A percentile compares a stretch with the other conserved stretches of the same genome.
These are phyloP conservation scores for Reticulitermes speratus DNA, from an alignment of 1,140 invertebrate genomes.

Conservation along the genomic window DNA sequence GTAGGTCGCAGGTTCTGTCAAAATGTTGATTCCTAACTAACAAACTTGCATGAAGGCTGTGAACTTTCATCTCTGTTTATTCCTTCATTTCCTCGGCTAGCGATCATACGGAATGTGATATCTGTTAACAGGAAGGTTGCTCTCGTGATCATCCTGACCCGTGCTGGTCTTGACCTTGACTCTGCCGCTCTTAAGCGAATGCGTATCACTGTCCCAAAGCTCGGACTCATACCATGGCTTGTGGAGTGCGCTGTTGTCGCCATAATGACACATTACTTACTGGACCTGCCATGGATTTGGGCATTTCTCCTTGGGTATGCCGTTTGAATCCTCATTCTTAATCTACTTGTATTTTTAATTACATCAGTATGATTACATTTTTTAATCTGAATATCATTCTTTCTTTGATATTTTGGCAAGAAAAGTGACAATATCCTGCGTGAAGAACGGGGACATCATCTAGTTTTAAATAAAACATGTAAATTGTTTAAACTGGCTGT, in stretches of 20 bases:
- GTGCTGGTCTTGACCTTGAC: constrained; percentile 92
- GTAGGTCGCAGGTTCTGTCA: no score
- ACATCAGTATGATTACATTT: background rate
- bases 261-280: constrained; percentile 68
- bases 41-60: no score
- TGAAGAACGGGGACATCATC: no score
- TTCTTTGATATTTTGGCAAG: no score
- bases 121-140: constrained; percentile 72
- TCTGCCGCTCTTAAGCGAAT: constrained; percentile 78
- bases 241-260: constrained; percentile 72
- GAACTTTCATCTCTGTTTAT: no score
- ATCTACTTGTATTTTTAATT: background rate
- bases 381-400: no score
- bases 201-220: constrained; percentile 72
- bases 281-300: constrained; percentile 86
- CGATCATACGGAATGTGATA: no score
- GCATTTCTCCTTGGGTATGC: constrained; percentile 73
- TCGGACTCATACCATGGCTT: constrained; percentile 85
- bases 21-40: no score
- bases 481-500: no score
- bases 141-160: constrained; percentile 85
- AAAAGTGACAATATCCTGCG: no score
- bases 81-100: no score
- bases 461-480: no score
- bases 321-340: background rate